Evolutionary conservation across 2,888 invertebrate species (phyloP).

Genomic region (Phortica magna): DNA sequence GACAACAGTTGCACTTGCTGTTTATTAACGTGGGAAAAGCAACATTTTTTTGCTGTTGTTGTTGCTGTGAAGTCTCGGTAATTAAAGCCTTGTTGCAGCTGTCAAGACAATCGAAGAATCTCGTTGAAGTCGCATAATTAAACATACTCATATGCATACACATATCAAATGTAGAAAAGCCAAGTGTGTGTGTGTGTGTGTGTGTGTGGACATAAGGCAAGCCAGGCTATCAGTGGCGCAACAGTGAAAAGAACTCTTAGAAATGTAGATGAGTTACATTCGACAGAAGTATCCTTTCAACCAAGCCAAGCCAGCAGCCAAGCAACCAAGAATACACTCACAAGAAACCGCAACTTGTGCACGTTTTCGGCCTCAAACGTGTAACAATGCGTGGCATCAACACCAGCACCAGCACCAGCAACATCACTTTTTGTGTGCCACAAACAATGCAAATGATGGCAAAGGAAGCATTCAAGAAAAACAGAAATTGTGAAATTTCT

Average conservation of each 20-base stretch:
- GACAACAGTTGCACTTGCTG: conserved; percentile 48
- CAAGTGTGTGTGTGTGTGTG: background rate
- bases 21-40: conserved; percentile 33
- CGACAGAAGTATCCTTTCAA: background rate
- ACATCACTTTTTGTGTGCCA: too few species aligned
- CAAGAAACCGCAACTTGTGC: conserved; percentile 71
- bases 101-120: background rate
- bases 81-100: conserved; percentile 11
- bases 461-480: background rate
- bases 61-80: conserved; percentile 8
- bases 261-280: background rate
- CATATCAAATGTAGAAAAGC: background rate
- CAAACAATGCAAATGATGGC: background rate
- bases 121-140: background rate
- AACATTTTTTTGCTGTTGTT: background rate
- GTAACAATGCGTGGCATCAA: background rate
- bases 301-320: too few species aligned
- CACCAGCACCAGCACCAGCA: too few species aligned
- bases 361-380: conserved; percentile 59
- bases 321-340: background rate
- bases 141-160: background rate
- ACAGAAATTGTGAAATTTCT: conserved; percentile 61
- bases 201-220: background rate
- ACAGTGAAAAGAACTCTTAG: conserved; percentile 1
- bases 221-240: background rate